A percentile compares a stretch with the other conserved stretches of the same genome.
Evolutionary conservation across 2,797 vertebrate genomes (phyloP).

Genomic region (Helarctos malayanus): DNA sequence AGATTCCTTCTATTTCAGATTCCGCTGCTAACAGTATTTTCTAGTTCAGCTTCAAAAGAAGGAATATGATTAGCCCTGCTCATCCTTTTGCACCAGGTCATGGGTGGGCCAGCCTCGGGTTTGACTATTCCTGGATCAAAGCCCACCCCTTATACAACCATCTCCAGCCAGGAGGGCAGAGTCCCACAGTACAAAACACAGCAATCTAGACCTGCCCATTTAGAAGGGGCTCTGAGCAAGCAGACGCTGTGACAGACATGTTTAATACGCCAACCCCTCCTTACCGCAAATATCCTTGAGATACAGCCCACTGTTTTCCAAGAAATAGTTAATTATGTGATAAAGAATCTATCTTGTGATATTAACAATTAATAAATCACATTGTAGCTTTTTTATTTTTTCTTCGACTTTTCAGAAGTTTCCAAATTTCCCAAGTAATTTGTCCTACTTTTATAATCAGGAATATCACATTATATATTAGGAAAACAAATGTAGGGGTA

Average conservation of each 20-base stretch:
- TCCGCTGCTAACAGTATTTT: slow-evolving; percentile 21
- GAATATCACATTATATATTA: slow-evolving; percentile 38
- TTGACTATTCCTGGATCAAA: slow-evolving; percentile 73
- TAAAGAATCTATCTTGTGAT: neutral
- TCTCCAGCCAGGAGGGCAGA: neutral
- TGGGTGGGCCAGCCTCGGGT: slow-evolving; percentile 18
- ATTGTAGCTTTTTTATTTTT: neutral
- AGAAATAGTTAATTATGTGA: slow-evolving; percentile 1
- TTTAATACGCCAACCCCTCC: neutral
- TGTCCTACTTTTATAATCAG: neutral
- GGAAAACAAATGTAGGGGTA: neutral
- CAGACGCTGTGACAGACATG: neutral
- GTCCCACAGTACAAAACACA: neutral
- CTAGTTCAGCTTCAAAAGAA: slow-evolving; percentile 64
- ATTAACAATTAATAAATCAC: neutral
- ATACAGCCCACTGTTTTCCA: neutral
- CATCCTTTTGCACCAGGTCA: slow-evolving; percentile 25
- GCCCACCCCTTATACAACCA: slow-evolving; percentile 50
- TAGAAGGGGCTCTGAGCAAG: neutral
- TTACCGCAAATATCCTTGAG: neutral
- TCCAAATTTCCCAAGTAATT: slow-evolving; percentile 30
- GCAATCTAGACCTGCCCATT: neutral
- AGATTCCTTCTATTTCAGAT: slow-evolving; percentile 52
- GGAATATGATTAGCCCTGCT: neutral
- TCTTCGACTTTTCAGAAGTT: slow-evolving; percentile 36